A percentile compares a stretch with the other conserved stretches of the same genome.
Conservation (phyloP, 2,797 vertebrate genomes). For the Pseudomugil tenellus region DNA sequence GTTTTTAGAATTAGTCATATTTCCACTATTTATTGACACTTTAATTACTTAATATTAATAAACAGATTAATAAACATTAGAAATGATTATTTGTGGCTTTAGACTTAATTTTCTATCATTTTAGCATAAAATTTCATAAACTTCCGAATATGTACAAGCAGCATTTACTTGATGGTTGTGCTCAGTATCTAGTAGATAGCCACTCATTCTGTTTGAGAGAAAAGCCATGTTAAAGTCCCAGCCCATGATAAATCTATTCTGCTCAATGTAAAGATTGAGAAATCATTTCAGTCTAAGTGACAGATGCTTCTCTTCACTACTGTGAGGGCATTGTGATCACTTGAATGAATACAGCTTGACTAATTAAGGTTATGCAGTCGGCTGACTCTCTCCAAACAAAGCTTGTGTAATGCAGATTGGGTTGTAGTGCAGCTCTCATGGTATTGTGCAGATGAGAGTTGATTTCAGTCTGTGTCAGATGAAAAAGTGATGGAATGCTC, state of each 20-base stretch:
- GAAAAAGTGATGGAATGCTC: slow-evolving; percentile 49
- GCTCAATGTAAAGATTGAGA: slow-evolving; percentile 65
- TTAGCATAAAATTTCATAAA: slow-evolving; percentile 12
- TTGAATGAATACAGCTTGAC: slow-evolving; percentile 78
- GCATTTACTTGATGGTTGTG: slow-evolving; percentile 18
- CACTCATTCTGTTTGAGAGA: slow-evolving; percentile 23
- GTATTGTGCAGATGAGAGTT: slow-evolving; percentile 41
- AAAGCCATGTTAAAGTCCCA: slow-evolving; percentile 16
- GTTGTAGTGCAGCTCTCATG: slow-evolving; percentile 51
- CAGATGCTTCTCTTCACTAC: slow-evolving; percentile 78
- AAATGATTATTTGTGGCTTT: background rate
- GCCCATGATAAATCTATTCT: slow-evolving; percentile 41
- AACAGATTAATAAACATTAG: background rate
- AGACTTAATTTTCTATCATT: background rate
- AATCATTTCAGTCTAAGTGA: slow-evolving; percentile 76
- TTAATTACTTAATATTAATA: background rate
- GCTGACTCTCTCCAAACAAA: slow-evolving; percentile 76
- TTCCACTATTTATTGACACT: slow-evolving; percentile 1
- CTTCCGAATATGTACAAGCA: slow-evolving; percentile 16
- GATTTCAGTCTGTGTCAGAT: slow-evolving; percentile 49
- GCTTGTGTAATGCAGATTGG: slow-evolving; percentile 65
- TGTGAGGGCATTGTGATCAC: slow-evolving; percentile 75
- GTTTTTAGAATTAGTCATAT: background rate
- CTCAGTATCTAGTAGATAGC: slow-evolving; percentile 16
- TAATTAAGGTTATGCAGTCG: slow-evolving; percentile 80